Conservation (phyloP, 2,888 invertebrate genomes). For the Eupithecia vulgata region DNA sequence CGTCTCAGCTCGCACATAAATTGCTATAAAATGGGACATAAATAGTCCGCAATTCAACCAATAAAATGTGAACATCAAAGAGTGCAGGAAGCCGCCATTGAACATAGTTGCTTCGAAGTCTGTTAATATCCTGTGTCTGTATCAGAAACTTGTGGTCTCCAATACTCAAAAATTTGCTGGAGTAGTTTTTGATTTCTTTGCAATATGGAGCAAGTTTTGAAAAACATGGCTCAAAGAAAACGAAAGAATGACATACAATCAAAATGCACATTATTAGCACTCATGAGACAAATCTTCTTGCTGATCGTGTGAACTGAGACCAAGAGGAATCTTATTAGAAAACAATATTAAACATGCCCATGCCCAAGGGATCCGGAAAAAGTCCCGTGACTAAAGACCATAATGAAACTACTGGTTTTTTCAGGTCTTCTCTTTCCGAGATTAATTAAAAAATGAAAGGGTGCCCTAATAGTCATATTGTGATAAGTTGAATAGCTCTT, state of each 20-base stretch:
- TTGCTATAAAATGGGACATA: conserved; percentile 68
- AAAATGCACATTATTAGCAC: not conserved
- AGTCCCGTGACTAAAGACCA: not conserved
- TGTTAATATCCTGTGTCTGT: not conserved
- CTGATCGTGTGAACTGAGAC: not conserved
- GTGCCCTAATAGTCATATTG: conserved; percentile 75
- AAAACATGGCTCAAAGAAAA: not conserved
- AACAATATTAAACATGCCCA: not conserved
- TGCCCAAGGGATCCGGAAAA: not conserved
- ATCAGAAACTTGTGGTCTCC: not conserved
- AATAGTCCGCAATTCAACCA: conserved; percentile 66
- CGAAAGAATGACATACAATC: not conserved
- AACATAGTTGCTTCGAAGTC: conserved; percentile 52
- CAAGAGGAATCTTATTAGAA: no score
- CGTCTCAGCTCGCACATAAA: conserved; percentile 61
- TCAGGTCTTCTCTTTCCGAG: conserved; percentile 47
- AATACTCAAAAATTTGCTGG: not conserved
- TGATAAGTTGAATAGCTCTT: conserved; percentile 79
- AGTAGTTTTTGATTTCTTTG: not conserved
- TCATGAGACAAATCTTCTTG: not conserved
- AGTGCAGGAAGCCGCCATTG: conserved; percentile 61
- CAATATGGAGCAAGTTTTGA: not conserved
- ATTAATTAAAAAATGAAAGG: conserved; percentile 76
- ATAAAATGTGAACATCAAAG: conserved; percentile 75
- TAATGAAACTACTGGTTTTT: not conserved